These are phyloP conservation scores for Psittacula echo DNA, from an alignment of 2,797 vertebrate genomes.

Conservation along the genomic window DNA sequence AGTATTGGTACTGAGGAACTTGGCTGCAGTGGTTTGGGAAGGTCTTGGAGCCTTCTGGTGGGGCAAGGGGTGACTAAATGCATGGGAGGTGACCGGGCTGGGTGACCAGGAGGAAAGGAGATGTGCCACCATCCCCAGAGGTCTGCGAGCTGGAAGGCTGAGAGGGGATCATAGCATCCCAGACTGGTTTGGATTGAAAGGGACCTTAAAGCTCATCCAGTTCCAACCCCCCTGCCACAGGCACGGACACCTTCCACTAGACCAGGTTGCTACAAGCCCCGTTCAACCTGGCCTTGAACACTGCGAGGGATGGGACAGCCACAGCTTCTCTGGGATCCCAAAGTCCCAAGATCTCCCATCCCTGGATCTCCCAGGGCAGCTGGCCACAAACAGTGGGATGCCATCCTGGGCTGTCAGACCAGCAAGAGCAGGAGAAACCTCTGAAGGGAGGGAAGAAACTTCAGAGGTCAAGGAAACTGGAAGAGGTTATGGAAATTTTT, in stretches of 20 bases:
- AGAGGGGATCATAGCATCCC: background rate
- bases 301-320: background rate
- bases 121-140: background rate
- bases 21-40: background rate
- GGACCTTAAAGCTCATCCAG: background rate
- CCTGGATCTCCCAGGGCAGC: background rate
- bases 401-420: background rate
- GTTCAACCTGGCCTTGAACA: background rate
- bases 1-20: background rate
- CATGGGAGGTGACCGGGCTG: rapidly evolving
- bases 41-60: background rate
- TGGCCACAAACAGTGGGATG: background rate
- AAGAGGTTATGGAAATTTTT: background rate
- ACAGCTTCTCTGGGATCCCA: background rate
- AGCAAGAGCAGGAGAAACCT: background rate
- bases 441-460: background rate
- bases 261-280: background rate
- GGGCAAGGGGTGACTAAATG: background rate
- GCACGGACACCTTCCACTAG: background rate
- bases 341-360: background rate
- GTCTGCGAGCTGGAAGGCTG: background rate
- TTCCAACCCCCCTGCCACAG: background rate
- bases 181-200: background rate
- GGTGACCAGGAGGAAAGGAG: background rate
- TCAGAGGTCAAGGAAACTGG: background rate